Conservation (phyloP, 2,888 invertebrate genomes). For the Nomada ruficornis region DNA sequence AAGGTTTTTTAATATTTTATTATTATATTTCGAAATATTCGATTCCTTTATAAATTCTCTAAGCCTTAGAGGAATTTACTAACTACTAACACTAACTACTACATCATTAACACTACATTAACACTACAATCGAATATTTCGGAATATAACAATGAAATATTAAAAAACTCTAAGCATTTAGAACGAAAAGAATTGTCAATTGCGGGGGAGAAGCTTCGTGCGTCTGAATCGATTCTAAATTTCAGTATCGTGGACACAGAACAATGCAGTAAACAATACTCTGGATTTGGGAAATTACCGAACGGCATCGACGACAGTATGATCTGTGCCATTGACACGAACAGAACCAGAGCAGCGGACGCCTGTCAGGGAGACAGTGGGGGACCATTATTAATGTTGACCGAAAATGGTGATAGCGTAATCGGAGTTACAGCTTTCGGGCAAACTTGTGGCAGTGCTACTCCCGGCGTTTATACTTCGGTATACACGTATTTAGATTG, state of each 20-base stretch:
- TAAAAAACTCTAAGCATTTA: not conserved
- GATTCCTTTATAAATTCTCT: too few relatives aligned
- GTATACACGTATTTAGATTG: slow-evolving; percentile 77
- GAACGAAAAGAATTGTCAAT: not conserved
- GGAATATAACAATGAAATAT: not conserved
- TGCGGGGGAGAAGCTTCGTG: not conserved
- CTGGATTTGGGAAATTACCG: slow-evolving; percentile 66
- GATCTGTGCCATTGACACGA: slow-evolving; percentile 76
- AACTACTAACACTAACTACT: too few relatives aligned
- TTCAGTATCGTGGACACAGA: slow-evolving; percentile 69
- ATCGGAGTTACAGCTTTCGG: slow-evolving; percentile 80
- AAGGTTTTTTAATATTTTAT: not conserved
- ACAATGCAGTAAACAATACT: slow-evolving; percentile 69
- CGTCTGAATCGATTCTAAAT: not conserved
- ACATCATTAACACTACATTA: too few relatives aligned
- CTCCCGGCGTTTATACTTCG: slow-evolving; percentile 78
- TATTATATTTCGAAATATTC: not conserved
- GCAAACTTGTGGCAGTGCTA: slow-evolving; percentile 73
- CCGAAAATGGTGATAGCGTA: slow-evolving; percentile 62
- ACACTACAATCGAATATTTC: not conserved
- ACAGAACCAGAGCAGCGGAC: slow-evolving; percentile 70
- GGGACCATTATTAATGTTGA: slow-evolving; percentile 76
- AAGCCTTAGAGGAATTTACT: not conserved
- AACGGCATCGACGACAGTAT: slow-evolving; percentile 74
- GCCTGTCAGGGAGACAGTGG: slow-evolving; percentile 81